Evolutionary conservation across 2,113 vertebrate genomes (phyloP).

Genomic region (Budorcas taxicolor): DNA sequence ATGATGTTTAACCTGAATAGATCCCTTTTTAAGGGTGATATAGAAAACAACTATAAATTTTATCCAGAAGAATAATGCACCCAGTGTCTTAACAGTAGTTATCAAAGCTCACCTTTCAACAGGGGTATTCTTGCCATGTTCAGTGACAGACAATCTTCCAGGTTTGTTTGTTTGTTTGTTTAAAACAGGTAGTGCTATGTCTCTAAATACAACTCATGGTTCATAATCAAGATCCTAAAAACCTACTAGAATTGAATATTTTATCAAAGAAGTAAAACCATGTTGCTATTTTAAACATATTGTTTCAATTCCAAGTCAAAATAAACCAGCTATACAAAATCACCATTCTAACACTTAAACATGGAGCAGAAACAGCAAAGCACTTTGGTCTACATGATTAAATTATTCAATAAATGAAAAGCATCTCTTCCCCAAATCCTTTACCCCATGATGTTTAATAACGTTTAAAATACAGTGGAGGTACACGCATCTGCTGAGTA

Average conservation of each 20-base stretch:
- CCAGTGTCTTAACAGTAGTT: constrained; percentile 8
- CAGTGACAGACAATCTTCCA: background rate
- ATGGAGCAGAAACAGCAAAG: constrained; percentile 68
- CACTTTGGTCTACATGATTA: constrained; percentile 69
- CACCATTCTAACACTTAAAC: constrained; percentile 66
- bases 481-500: constrained; percentile 34
- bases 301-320: constrained; percentile 47
- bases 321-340: constrained; percentile 58
- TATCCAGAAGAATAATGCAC: constrained; percentile 30
- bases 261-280: background rate
- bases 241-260: background rate
- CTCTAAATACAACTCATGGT: background rate
- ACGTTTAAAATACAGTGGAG: constrained; percentile 56
- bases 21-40: constrained; percentile 2
- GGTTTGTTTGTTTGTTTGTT: background rate
- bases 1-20: constrained; percentile 34
- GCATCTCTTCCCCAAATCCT: constrained; percentile 33
- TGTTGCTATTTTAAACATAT: background rate
- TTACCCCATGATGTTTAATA: background rate
- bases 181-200: background rate
- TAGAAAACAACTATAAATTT: constrained; percentile 39
- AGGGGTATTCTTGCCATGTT: background rate
- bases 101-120: background rate
- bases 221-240: background rate
- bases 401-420: constrained; percentile 66